Conservation (phyloP, 2,113 vertebrate genomes). For the Terrapene triunguis region DNA sequence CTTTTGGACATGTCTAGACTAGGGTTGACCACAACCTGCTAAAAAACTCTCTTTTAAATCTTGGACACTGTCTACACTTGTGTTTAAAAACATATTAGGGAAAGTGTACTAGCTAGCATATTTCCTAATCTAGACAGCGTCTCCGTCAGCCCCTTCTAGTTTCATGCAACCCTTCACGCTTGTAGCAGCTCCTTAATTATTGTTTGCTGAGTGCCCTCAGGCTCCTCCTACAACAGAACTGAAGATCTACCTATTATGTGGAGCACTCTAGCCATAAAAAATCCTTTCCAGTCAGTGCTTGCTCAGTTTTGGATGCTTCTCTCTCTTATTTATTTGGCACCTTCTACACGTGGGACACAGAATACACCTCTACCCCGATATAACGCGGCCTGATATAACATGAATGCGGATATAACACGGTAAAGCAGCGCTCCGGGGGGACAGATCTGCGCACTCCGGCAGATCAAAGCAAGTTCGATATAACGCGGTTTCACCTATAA, state of each 20-base stretch:
- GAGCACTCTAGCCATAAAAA: conserved; percentile 4
- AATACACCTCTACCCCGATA: neutral
- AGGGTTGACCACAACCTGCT: neutral
- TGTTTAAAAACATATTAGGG: neutral
- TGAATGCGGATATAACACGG: no score
- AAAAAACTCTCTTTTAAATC: neutral
- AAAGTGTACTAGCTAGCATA: neutral
- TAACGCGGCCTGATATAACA: no score
- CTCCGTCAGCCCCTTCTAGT: neutral
- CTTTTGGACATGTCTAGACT: neutral
- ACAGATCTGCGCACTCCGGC: no score
- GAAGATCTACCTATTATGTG: neutral
- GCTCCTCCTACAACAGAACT: neutral
- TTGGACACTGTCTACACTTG: neutral
- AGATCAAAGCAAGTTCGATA: no score
- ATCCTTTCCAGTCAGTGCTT: neutral
- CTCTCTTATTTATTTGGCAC: neutral
- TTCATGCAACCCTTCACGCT: neutral
- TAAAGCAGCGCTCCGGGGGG: no score
- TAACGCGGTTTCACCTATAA: no score
- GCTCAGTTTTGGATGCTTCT: neutral
- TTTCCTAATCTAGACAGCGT: neutral
- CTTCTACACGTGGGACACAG: neutral
- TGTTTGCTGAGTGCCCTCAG: fast-evolving
- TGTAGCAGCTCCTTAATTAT: neutral